Conservation (phyloP, 2,113 vertebrate genomes). For the Clinocottus analis region DNA sequence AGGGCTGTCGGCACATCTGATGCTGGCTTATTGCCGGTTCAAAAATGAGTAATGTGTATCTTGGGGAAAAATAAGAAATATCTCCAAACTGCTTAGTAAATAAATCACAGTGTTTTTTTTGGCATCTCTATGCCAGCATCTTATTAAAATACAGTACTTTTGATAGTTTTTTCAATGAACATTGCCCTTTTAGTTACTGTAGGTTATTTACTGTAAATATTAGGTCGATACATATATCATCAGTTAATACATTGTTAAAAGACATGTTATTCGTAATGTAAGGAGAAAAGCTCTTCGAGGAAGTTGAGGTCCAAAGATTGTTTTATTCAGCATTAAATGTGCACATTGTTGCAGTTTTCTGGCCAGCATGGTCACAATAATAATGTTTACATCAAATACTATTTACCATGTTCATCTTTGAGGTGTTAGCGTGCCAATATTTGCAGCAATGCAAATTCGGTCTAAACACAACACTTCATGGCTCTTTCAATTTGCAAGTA, state of each 20-base stretch:
- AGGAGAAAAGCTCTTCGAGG: not conserved
- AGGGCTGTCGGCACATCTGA: slow-evolving; percentile 47
- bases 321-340: not conserved
- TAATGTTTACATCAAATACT: not conserved
- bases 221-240: not conserved
- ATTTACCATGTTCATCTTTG: not conserved
- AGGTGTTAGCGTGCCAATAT: not conserved
- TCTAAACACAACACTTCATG: not conserved
- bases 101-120: slow-evolving; percentile 33
- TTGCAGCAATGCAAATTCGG: not conserved
- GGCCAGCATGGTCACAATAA: not conserved
- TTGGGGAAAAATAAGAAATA: slow-evolving; percentile 13
- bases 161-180: slow-evolving; percentile 4
- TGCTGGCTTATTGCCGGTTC: slow-evolving; percentile 42
- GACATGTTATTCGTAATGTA: not conserved
- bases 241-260: not conserved
- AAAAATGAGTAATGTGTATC: slow-evolving; percentile 44
- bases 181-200: slow-evolving; percentile 14
- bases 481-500: too few species aligned
- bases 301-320: not conserved
- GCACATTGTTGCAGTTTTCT: not conserved
- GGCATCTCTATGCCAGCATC: slow-evolving; percentile 3
- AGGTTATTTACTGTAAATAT: not conserved
- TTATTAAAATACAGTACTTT: slow-evolving; percentile 28
- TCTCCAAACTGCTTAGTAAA: slow-evolving; percentile 36